A percentile compares a stretch with the other conserved stretches of the same genome.
phyloP scores from a whole-genome alignment of 2,797 vertebrate species.

The Bradypodion pumilum region DNA sequence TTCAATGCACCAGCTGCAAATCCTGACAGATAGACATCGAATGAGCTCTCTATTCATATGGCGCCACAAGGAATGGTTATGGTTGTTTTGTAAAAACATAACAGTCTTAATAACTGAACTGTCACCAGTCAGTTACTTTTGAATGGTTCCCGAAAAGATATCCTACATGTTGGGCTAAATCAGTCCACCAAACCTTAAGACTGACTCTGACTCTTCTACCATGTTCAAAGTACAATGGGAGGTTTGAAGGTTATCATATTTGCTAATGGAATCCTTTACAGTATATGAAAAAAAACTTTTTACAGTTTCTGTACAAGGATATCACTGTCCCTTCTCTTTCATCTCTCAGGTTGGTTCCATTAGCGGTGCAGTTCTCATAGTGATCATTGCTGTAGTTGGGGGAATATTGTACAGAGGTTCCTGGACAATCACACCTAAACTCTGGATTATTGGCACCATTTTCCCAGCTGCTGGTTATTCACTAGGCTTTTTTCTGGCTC shows the following conservation, averaged over 20 bases:
- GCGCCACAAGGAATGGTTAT: not conserved
- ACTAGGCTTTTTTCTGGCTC: slow-evolving; percentile 88
- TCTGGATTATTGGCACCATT: slow-evolving; percentile 92
- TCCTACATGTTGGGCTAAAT: too few relatives aligned
- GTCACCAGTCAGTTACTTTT: not conserved
- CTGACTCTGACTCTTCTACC: not conserved
- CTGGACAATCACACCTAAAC: slow-evolving; percentile 85
- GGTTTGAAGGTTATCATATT: not conserved
- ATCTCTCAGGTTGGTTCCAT: slow-evolving; percentile 86
- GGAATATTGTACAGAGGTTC: slow-evolving; percentile 92
- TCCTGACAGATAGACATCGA: fast-evolving
- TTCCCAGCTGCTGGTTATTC: slow-evolving; percentile 88
- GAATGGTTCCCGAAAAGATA: too few relatives aligned
- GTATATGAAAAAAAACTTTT: not conserved
- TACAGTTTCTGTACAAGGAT: not conserved
- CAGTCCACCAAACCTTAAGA: not conserved
- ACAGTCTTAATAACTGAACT: not conserved
- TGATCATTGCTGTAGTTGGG: slow-evolving; percentile 87
- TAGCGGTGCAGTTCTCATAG: slow-evolving; percentile 81
- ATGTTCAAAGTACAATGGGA: not conserved
- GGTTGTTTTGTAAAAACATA: not conserved
- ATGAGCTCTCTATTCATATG: not conserved
- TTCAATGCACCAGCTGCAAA: too few relatives aligned
- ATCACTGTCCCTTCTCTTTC: not conserved
- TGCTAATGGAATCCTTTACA: not conserved